Base-by-base conservation (phyloP, 1,140 invertebrate species). In the Halesus radiatus region DNA sequence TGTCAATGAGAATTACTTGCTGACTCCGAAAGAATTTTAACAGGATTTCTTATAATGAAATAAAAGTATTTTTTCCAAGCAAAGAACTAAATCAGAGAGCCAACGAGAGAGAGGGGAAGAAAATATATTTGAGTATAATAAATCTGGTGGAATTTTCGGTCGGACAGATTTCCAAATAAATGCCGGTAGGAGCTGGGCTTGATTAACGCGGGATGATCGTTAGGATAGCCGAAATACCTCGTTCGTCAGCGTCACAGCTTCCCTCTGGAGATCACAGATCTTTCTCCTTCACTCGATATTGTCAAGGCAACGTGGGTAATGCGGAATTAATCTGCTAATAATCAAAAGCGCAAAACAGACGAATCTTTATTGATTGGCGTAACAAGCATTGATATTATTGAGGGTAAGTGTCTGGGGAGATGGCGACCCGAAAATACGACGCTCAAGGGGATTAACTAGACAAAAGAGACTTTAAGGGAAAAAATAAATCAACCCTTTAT, bases 191-290 rank as follows among this genome's bases (percentile, higher is more conserved):
- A 10, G 10, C 7, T 45, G 37, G n/a, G 66, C 32, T 45, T 64
- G 62, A 70, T 70, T 45, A 50, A 70, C 62, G 66, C 66, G 66
- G 66, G 66, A 20, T 5, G 66, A 70, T 70, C 37, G 66, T 70
- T 70, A 70, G 66, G 66, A 70, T 68, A 3, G 15, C 32, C 29
- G 60, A 32, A 68, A 68, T 50, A 70, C 66, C 66, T 45, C 66
- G 15, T 70, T 50, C 37, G 32, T 70, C 66, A 70, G 29, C 15
- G 66, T 50, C 37, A 3, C 37, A 15, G 15, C 66, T 3, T 50
- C 37, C 37, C 37, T 16, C n/a, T 32, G 37, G 66, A 50, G 29
- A 50, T 50, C 66, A 23, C 29, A n/a, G 37, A 70, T 50, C 29
- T 70, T 70, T 45, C 29, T 50, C 62, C 22, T 64, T 29, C 7